Evolutionary conservation across 2,888 invertebrate genomes (phyloP), one percentile per base, ranked within the genome.

Genomic region (Catocala sponsa): DNA sequence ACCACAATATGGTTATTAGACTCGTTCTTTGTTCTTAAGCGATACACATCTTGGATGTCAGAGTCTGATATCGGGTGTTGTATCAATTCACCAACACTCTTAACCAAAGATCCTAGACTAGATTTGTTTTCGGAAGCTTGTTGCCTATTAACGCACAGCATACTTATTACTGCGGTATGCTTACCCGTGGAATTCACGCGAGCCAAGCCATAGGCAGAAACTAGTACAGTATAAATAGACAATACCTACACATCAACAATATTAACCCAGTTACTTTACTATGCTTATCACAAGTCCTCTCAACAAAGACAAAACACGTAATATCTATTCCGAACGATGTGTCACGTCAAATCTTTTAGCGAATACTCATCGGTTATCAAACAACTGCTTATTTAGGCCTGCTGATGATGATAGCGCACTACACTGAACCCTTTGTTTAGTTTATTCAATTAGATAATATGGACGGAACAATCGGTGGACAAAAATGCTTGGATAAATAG

Each of bases 311-410:
- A 10, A n/a, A 43, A 59, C 55, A 63, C 54, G 38, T 41, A 52
- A 43, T 54, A 57, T 52, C 46, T 55, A 66, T 62, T 61, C 55
- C 41, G 55, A 53, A 35, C 13, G 52, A 62, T 74, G 72, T 63
- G 63, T 55, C 68, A 61, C 59, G 62, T 57, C 54, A 50, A 59
- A 68, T 68, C 75, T 59, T 64, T 60, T 44, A 58, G 59, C 47
- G 62, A 59, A 74, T 64, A 75, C 59, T 75, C 75, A 72, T 68
- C 55, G 52, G 41, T 78, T 76, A 78, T 76, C 56, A 10, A 59
- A 58, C 76, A 67, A 70, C 65, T 76, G 76, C 49, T 67, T 78
- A 78, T 75, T 70, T 75, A 66, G 76, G 78, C 70, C 68, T 56
- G 62, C 76, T 76, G 64, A 78, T 72, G 67, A 75, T 53, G 65